Base-by-base conservation (phyloP, 2,113 vertebrate species). In the Maccullochella peelii region DNA sequence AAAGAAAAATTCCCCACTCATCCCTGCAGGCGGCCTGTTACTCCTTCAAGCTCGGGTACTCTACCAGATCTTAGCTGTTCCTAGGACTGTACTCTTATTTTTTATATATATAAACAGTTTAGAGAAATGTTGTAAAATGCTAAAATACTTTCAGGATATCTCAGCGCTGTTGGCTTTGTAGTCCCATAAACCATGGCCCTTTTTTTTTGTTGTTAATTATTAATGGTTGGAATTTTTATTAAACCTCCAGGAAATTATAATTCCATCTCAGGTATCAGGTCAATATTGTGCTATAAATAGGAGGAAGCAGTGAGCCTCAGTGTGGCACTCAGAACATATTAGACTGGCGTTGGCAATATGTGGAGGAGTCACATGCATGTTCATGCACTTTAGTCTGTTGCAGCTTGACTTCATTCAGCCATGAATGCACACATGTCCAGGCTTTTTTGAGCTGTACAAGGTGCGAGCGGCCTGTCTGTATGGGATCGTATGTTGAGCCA, bases 231-330 rank as follows among this genome's bases (percentile, higher is more conserved):
- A 61, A 16, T 83, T 83, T 80, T 54, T 82, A 74, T 78, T 40
- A 61, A 82, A 81, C 78, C 49, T 59, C 59, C 68, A 80, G 83
- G 78, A 91, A 91, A 82, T 87, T 74, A 63, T 73, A 59, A 77
- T 83, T 88, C n/a, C 66, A 77, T 87, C 73, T 85, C 62, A 62
- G 18, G 82, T 85, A 84, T 82, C 74, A 23, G 88, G 84, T 90
- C 88, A 87, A 65, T 0, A 42, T 69, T 25, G 57, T 38, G 80
- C 80, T 93, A 91, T 91, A 86, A 93, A 89, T 91, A 86, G 67
- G 9, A 55, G 16, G 47, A 59, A 23, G 59, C 67, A 27, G 72
- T 62, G 23, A 75, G 73, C 61, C 10, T 70, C 8, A 8, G 16
- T 27, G 76, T 68, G 61, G 10, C 40, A 33, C 52, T 58, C 10